Conservation (phyloP, 1,140 invertebrate species). For the Bactericera cockerelli region DNA sequence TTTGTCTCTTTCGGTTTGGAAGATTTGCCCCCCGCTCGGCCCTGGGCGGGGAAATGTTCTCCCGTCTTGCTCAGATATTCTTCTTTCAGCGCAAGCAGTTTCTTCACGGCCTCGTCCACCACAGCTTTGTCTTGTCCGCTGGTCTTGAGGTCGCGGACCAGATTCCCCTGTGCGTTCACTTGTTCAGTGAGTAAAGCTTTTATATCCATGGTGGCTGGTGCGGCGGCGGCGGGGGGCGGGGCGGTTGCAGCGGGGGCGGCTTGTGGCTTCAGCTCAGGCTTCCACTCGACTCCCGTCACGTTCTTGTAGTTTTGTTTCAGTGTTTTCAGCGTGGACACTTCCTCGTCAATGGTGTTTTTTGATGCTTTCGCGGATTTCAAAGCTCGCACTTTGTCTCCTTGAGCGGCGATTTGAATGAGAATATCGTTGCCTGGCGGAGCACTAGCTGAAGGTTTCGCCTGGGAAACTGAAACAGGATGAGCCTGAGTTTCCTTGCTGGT, state of each 20-base stretch:
- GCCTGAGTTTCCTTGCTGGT: neutral
- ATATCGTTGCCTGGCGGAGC: constrained; percentile 28
- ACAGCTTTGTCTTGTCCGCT: constrained; percentile 33
- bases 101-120: constrained; percentile 55
- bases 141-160: constrained; percentile 48
- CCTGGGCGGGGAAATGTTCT: constrained; percentile 33
- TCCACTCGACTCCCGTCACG: constrained; percentile 46
- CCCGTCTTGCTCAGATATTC: constrained; percentile 59
- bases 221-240: neutral
- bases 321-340: constrained; percentile 53
- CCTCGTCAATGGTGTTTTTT: constrained; percentile 43
- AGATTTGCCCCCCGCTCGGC: constrained; percentile 18
- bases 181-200: constrained; percentile 20
- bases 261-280: constrained; percentile 19
- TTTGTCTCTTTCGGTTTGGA: constrained; percentile 21
- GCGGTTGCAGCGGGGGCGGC: neutral
- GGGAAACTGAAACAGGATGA: neutral
- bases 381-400: constrained; percentile 53
- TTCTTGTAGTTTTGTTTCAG: constrained; percentile 69
- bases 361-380: constrained; percentile 47
- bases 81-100: constrained; percentile 54
- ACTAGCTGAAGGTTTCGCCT: neutral
- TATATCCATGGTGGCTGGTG: neutral
- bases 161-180: constrained; percentile 46
- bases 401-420: constrained; percentile 34